Evolutionary conservation across 2,797 vertebrate species (phyloP).

Genomic region (Anabacerthia variegaticeps): DNA sequence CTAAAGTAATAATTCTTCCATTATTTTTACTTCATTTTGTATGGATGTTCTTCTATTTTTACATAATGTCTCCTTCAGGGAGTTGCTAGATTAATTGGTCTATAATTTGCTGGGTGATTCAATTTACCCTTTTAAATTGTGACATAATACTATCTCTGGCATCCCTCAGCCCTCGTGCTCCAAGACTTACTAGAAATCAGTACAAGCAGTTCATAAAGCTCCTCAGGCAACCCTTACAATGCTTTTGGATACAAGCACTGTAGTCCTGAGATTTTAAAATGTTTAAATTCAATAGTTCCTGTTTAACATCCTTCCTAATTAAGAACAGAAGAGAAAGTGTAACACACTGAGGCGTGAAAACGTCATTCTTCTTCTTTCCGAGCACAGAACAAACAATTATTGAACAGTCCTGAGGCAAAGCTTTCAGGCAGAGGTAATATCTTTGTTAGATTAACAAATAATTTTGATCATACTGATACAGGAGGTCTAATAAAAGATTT

Average conservation of each 20-base stretch:
- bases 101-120: slow-evolving; percentile 35
- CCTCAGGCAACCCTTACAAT: slow-evolving; percentile 8
- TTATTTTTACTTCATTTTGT: neutral
- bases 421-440: neutral
- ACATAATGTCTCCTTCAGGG: neutral
- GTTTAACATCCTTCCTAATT: slow-evolving; percentile 3
- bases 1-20: neutral
- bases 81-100: neutral
- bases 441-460: neutral
- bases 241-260: neutral
- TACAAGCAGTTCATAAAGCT: neutral
- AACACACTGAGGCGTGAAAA: neutral
- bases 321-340: neutral
- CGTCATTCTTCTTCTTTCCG: neutral
- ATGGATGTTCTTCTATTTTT: neutral
- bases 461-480: neutral
- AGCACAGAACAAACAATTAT: neutral
- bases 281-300: neutral
- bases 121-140: slow-evolving; percentile 18
- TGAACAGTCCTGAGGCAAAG: neutral
- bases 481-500: neutral
- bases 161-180: neutral
- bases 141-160: neutral
- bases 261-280: neutral
- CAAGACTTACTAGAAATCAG: neutral